Percentiles rank a stretch among this genome's conserved stretches.
Evolutionary conservation across 2,797 vertebrate genomes (phyloP).

Genomic region (Sebastes hubbsi): DNA sequence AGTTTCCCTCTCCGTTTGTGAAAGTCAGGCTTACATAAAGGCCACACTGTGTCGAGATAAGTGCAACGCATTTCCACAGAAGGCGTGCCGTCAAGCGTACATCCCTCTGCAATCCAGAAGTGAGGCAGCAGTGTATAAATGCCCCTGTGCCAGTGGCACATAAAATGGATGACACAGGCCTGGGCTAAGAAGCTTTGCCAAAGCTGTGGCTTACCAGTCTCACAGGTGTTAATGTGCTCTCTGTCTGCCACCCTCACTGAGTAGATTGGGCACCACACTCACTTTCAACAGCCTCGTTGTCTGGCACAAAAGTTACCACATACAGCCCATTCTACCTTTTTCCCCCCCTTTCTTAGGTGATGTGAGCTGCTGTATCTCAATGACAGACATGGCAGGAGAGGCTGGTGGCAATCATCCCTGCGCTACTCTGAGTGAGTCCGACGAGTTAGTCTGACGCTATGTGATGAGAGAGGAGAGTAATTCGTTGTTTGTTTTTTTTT

Average conservation of each 20-base stretch:
- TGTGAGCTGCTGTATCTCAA: constrained; percentile 6
- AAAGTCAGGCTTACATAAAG: constrained; percentile 49
- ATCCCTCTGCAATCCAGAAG: constrained; percentile 48
- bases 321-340: constrained; percentile 20
- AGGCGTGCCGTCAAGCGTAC: background rate
- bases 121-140: constrained; percentile 50
- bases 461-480: background rate
- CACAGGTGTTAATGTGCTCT: constrained; percentile 80
- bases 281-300: constrained; percentile 46
- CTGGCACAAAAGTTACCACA: constrained; percentile 51
- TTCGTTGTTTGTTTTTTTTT: background rate
- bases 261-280: constrained; percentile 61
- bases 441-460: background rate
- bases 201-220: constrained; percentile 71
- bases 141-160: constrained; percentile 61
- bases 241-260: constrained; percentile 71
- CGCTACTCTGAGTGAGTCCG: background rate
- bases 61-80: background rate
- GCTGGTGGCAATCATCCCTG: constrained; percentile 12
- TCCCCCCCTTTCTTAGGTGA: background rate
- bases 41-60: constrained; percentile 20
- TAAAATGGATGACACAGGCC: constrained; percentile 67
- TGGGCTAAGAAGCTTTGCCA: constrained; percentile 77
- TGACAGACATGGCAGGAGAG: constrained; percentile 23
- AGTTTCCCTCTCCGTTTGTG: constrained; percentile 38